These are phyloP conservation scores for Sciurus niger DNA, from an alignment of 2,113 vertebrate genomes.

Conservation along the genomic window DNA sequence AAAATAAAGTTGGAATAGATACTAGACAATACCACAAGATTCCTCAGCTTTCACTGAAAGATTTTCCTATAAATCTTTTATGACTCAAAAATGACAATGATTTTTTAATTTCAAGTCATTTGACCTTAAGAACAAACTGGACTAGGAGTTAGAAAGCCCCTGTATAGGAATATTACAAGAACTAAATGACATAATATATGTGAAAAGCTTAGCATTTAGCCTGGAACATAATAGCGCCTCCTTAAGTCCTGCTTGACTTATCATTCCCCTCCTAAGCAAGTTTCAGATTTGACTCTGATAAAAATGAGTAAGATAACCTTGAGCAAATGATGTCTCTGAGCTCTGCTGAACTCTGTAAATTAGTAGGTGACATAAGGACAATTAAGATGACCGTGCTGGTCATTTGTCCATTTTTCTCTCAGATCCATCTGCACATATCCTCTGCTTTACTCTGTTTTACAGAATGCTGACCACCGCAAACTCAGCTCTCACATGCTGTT, in stretches of 20 bases:
- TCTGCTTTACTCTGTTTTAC: background rate
- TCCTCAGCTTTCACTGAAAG: background rate
- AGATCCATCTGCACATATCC: background rate
- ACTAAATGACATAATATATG: background rate
- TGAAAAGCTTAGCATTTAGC: background rate
- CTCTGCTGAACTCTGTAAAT: background rate
- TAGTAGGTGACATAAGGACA: background rate
- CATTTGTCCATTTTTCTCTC: background rate
- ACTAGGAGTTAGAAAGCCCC: background rate
- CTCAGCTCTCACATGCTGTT: background rate
- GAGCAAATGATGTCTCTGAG: background rate
- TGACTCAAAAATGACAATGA: background rate
- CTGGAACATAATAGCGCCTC: background rate
- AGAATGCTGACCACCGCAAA: background rate
- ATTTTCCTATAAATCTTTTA: constrained; percentile 3
- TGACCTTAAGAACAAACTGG: background rate
- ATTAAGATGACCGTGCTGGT: background rate
- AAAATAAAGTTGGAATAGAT: background rate
- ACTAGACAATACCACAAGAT: background rate
- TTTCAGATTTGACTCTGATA: background rate
- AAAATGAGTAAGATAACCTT: background rate
- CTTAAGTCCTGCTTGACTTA: background rate
- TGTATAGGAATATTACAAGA: background rate
- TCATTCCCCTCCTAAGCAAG: background rate
- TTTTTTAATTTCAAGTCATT: background rate